Evolutionary conservation across 2,113 vertebrate species (phyloP).

Genomic region (Leptobrachium ailaonicum): DNA sequence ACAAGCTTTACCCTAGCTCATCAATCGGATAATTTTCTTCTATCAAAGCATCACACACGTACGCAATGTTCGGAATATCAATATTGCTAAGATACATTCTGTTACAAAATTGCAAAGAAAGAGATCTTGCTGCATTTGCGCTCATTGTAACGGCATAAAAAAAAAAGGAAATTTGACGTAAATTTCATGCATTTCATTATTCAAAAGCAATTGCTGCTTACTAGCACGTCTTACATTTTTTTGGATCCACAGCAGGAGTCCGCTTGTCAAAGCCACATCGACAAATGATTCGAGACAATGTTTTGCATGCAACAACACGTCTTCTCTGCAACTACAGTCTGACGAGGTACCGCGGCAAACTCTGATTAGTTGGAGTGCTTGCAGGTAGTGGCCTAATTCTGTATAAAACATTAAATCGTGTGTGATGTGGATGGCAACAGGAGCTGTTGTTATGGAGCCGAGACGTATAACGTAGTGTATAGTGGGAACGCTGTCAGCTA

Average conservation of each 20-base stretch:
- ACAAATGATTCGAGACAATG: conserved; percentile 8
- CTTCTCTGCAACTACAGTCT: background rate
- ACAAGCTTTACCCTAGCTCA: background rate
- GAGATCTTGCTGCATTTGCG: background rate
- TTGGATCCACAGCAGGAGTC: conserved; percentile 14
- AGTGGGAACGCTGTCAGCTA: no score
- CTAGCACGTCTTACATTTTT: conserved; percentile 5
- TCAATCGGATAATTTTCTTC: conserved; percentile 11
- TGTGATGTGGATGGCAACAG: background rate
- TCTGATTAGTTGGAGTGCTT: conserved; percentile 10
- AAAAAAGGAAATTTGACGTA: background rate
- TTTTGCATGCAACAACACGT: conserved; percentile 16
- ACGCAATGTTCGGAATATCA: background rate
- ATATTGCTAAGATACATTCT: background rate
- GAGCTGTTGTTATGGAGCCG: background rate
- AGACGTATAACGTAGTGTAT: no score
- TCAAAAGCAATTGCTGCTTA: background rate
- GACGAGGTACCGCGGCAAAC: conserved; percentile 22
- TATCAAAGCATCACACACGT: background rate
- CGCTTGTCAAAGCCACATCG: conserved; percentile 10
- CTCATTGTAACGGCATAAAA: background rate
- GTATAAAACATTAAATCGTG: conserved; percentile 8
- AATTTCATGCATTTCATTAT: background rate
- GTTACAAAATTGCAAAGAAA: background rate
- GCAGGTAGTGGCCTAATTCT: conserved; percentile 14